phyloP scores from a whole-genome alignment of 2,888 invertebrate genomes.

The Abrostola tripartita region DNA sequence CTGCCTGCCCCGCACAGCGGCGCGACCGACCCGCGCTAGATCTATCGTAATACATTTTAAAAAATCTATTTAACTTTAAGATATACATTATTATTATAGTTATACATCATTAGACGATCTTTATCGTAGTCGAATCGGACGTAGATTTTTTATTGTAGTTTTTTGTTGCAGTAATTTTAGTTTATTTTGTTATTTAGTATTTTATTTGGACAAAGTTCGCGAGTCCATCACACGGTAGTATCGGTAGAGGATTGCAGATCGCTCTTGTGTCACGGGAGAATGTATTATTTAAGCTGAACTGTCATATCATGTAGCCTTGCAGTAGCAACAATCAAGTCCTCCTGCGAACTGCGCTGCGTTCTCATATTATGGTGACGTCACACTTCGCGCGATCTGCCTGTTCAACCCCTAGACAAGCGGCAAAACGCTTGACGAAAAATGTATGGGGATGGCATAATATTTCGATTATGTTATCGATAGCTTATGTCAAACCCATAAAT shows the following conservation, averaged over 20 bases:
- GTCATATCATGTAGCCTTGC: conserved; percentile 36
- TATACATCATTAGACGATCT: conserved; percentile 71
- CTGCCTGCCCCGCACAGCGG: conserved; percentile 5
- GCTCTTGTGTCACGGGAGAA: conserved; percentile 15
- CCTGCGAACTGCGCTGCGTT: neutral
- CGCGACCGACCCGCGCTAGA: conserved; percentile 53
- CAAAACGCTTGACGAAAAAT: too few species aligned
- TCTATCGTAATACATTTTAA: conserved; percentile 69
- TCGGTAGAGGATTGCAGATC: conserved; percentile 27
- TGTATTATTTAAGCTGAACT: conserved; percentile 25
- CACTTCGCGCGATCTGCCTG: conserved; percentile 10
- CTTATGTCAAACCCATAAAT: too few species aligned
- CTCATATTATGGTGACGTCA: conserved; percentile 14
- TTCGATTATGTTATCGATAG: too few species aligned
- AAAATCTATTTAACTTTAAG: conserved; percentile 75
- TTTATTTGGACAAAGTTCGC: conserved; percentile 75
- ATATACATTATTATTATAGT: conserved; percentile 66
- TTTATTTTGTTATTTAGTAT: conserved; percentile 87
- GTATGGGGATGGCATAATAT: too few species aligned
- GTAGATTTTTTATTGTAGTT: conserved; percentile 74
- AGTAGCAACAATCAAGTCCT: conserved; percentile 9
- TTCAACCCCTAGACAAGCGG: too few species aligned
- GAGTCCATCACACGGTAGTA: conserved; percentile 55
- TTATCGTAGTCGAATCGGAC: conserved; percentile 79
- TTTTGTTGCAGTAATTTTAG: conserved; percentile 84